Percentiles rank a stretch among this genome's conserved stretches.
Evolutionary conservation across 1,140 invertebrate species (phyloP).

Genomic region (Camponotus floridanus): DNA sequence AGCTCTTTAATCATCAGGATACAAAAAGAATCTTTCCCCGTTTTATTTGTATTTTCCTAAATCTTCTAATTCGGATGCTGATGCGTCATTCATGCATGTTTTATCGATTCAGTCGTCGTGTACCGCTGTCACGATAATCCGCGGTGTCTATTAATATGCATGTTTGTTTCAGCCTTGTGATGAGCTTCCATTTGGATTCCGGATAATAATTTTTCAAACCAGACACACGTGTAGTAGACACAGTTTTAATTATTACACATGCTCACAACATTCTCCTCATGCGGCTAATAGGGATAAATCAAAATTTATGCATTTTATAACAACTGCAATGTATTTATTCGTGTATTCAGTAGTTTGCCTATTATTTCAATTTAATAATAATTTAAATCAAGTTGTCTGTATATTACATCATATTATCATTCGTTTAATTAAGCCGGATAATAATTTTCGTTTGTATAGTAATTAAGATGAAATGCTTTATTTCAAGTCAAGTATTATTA

Average conservation of each 20-base stretch:
- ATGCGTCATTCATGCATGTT: slow-evolving; percentile 52
- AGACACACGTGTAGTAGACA: neutral
- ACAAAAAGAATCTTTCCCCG: neutral
- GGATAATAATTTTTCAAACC: slow-evolving; percentile 45
- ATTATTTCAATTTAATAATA: neutral
- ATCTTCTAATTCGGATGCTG: slow-evolving; percentile 63
- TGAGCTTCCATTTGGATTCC: neutral
- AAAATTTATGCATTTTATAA: slow-evolving; percentile 23
- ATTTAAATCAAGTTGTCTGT: neutral
- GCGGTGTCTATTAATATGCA: slow-evolving; percentile 24
- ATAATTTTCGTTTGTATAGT: neutral
- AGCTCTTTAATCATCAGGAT: neutral
- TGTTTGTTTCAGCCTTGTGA: slow-evolving; percentile 25
- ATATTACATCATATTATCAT: slow-evolving; percentile 2
- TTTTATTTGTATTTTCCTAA: slow-evolving; percentile 48
- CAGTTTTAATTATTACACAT: slow-evolving; percentile 37
- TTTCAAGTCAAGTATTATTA: neutral
- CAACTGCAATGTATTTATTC: neutral
- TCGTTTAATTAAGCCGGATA: neutral
- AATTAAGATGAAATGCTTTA: slow-evolving; percentile 1
- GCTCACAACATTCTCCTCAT: neutral
- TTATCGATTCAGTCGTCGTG: slow-evolving; percentile 63
- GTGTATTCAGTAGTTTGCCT: neutral
- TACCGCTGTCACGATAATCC: slow-evolving; percentile 22
- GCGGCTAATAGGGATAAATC: slow-evolving; percentile 20